phyloP scores from a whole-genome alignment of 2,797 vertebrate species.

The Enteromius thamalakanensis region DNA sequence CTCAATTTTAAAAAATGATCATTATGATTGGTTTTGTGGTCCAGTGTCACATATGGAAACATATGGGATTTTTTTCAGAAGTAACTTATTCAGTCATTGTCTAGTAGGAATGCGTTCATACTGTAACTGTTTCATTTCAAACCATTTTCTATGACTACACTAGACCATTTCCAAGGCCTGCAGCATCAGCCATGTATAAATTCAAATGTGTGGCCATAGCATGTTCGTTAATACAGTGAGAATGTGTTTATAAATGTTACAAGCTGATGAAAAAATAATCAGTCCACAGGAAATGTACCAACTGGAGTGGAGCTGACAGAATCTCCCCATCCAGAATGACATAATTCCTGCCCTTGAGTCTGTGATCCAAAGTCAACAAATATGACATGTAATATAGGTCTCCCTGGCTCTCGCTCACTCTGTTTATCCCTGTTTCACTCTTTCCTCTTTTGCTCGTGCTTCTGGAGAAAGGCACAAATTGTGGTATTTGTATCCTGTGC shows the following conservation, averaged over 20 bases:
- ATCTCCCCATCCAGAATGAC: constrained; percentile 55
- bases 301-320: constrained; percentile 55
- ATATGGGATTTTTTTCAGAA: not conserved
- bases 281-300: constrained; percentile 55
- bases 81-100: not conserved
- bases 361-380: constrained; percentile 59
- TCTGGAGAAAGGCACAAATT: constrained; percentile 16
- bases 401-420: constrained; percentile 19
- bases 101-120: not conserved
- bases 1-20: too few relatives aligned
- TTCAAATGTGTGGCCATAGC: constrained; percentile 35
- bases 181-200: constrained; percentile 20
- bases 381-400: constrained; percentile 59
- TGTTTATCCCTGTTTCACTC: constrained; percentile 31
- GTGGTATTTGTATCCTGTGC: constrained; percentile 15
- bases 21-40: too few relatives aligned
- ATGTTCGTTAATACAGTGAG: constrained; percentile 52
- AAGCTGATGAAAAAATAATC: constrained; percentile 60
- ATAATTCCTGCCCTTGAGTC: constrained; percentile 54
- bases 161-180: constrained; percentile 42
- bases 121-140: constrained; percentile 38
- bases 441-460: not conserved
- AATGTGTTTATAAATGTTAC: constrained; percentile 60
- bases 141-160: constrained; percentile 26
- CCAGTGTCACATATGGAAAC: not conserved